phyloP scores from a whole-genome alignment of 2,888 invertebrate genomes.

The Opisthograptis luteolata region DNA sequence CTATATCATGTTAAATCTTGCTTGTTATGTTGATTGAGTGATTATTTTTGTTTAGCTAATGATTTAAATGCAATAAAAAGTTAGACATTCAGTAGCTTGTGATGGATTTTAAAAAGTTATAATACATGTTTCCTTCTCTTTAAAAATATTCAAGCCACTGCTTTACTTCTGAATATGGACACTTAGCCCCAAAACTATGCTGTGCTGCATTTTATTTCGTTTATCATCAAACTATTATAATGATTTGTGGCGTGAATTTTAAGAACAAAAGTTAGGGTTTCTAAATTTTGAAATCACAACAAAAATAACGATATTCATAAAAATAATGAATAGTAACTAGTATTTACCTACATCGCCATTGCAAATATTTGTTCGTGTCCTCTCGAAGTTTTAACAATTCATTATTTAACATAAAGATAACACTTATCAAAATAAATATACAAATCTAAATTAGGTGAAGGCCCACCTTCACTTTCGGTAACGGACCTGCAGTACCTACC shows the following conservation, averaged over 20 bases:
- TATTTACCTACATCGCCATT: conserved; percentile 3
- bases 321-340: not conserved
- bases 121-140: too few species aligned
- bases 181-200: too few species aligned
- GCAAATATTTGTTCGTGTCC: conserved; percentile 19
- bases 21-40: conserved; percentile 8
- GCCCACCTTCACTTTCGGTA: conserved; percentile 45
- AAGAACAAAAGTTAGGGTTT: too few species aligned
- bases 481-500: conserved; percentile 34
- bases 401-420: conserved; percentile 30
- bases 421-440: conserved; percentile 35
- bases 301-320: not conserved
- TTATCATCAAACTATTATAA: too few species aligned
- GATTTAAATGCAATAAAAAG: not conserved
- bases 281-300: not conserved
- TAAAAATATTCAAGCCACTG: too few species aligned
- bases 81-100: too few species aligned
- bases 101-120: too few species aligned
- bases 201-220: too few species aligned
- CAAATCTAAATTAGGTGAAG: conserved; percentile 46
- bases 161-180: too few species aligned
- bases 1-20: conserved; percentile 8
- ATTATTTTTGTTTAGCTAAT: not conserved
- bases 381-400: conserved; percentile 16
- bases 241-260: too few species aligned